A percentile compares a stretch with the other conserved stretches of the same genome.
Evolutionary conservation across 2,888 invertebrate genomes (phyloP).

Genomic region (Iphiclides podalirius): DNA sequence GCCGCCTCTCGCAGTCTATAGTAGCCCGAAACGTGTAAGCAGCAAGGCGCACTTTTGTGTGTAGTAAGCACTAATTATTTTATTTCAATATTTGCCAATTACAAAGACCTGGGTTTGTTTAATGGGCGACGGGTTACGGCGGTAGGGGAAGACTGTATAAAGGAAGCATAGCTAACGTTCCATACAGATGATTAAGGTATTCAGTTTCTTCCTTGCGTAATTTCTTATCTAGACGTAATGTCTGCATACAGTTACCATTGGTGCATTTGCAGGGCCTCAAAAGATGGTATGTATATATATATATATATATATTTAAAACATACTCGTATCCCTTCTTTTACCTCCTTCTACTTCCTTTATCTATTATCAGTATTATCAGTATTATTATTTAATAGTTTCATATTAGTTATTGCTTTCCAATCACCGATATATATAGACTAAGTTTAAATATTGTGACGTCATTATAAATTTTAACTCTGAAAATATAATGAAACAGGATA

Average conservation of each 20-base stretch:
- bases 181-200: constrained; percentile 5
- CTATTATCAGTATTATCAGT: too few species aligned
- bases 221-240: background rate
- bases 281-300: too few species aligned
- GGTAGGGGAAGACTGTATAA: constrained; percentile 15
- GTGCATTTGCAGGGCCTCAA: too few species aligned
- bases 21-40: constrained; percentile 20
- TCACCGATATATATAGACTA: too few species aligned
- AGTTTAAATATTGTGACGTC: too few species aligned
- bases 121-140: constrained; percentile 34
- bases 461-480: too few species aligned
- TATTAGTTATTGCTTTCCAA: too few species aligned
- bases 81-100: constrained; percentile 65
- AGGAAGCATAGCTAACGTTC: background rate
- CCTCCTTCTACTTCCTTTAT: too few species aligned
- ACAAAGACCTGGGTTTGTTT: constrained; percentile 44
- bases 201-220: background rate
- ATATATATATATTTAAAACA: too few species aligned
- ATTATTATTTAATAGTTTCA: too few species aligned
- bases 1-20: constrained; percentile 27
- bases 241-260: background rate
- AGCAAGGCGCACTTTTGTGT: constrained; percentile 27
- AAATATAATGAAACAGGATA: too few species aligned
- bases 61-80: constrained; percentile 48
- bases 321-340: too few species aligned